phyloP scores from a whole-genome alignment of 2,113 vertebrate species.

The Sporophila hypoxantha region DNA sequence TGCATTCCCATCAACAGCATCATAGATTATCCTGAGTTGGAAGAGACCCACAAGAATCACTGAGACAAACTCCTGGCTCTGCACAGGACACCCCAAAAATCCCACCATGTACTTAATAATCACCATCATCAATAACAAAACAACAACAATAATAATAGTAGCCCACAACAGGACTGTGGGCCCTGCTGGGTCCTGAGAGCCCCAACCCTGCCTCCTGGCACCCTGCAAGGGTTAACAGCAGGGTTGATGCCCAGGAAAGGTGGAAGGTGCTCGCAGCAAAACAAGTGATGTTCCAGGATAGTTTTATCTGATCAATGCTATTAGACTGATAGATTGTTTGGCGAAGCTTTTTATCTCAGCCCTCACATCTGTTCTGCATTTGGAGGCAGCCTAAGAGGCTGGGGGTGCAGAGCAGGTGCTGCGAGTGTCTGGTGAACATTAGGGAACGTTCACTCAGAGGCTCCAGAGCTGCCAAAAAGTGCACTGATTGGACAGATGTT shows the following conservation, averaged over 20 bases:
- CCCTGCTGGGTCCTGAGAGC: fast-evolving
- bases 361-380: slow-evolving; percentile 51
- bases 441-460: slow-evolving; percentile 62
- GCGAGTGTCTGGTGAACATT: slow-evolving; percentile 57
- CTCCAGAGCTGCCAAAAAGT: slow-evolving; percentile 58
- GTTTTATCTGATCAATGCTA: slow-evolving; percentile 24
- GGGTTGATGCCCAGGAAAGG: background rate
- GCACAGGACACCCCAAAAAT: background rate
- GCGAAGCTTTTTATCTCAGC: slow-evolving; percentile 38
- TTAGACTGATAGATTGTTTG: slow-evolving; percentile 7
- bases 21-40: background rate
- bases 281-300: background rate
- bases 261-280: background rate
- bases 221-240: background rate
- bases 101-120: background rate
- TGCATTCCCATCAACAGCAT: background rate
- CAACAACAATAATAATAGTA: no score
- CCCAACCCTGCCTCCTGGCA: background rate
- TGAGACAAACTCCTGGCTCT: background rate
- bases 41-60: background rate
- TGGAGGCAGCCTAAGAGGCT: slow-evolving; percentile 30
- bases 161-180: background rate
- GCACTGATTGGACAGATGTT: slow-evolving; percentile 68
- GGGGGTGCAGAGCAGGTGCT: slow-evolving; percentile 66
- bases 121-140: background rate